phyloP scores from a whole-genome alignment of 2,888 invertebrate genomes.

The Fabriciana adippe region DNA sequence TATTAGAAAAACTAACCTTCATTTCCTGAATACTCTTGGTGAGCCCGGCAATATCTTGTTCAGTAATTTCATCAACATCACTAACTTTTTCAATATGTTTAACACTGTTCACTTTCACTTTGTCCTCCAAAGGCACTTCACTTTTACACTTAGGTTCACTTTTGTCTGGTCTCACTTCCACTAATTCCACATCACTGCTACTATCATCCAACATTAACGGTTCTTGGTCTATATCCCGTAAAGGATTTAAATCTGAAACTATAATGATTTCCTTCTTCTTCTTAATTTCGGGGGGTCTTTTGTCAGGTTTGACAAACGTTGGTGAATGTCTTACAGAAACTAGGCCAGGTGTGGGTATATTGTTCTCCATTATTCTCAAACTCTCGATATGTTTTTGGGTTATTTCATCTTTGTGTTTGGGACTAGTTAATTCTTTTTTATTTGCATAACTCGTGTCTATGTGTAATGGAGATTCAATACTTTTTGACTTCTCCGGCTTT shows the following conservation, averaged over 20 bases:
- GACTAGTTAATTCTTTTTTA: constrained; percentile 58
- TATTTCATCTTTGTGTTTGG: constrained; percentile 60
- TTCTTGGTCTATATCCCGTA: constrained; percentile 58
- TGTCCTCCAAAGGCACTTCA: constrained; percentile 69
- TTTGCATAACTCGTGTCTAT: constrained; percentile 64
- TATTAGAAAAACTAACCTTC: constrained; percentile 56
- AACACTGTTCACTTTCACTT: constrained; percentile 47
- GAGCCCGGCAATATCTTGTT: constrained; percentile 64
- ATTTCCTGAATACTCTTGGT: constrained; percentile 71
- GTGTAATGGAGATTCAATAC: constrained; percentile 44
- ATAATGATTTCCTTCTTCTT: constrained; percentile 73
- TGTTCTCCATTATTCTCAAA: constrained; percentile 66
- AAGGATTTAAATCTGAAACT: constrained; percentile 69
- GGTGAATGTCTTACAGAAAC: constrained; percentile 71
- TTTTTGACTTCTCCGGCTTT: constrained; percentile 41
- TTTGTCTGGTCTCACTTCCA: constrained; percentile 63
- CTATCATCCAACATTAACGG: constrained; percentile 71
- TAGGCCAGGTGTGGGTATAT: constrained; percentile 67
- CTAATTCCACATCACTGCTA: constrained; percentile 76
- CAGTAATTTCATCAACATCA: constrained; percentile 53
- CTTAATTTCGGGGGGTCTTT: constrained; percentile 67
- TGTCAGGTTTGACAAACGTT: constrained; percentile 73
- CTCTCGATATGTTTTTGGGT: constrained; percentile 65
- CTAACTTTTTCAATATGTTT: constrained; percentile 49
- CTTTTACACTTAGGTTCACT: constrained; percentile 46